Base-by-base conservation (phyloP, 2,113 vertebrate genomes). In the Coreoperca whiteheadi region DNA sequence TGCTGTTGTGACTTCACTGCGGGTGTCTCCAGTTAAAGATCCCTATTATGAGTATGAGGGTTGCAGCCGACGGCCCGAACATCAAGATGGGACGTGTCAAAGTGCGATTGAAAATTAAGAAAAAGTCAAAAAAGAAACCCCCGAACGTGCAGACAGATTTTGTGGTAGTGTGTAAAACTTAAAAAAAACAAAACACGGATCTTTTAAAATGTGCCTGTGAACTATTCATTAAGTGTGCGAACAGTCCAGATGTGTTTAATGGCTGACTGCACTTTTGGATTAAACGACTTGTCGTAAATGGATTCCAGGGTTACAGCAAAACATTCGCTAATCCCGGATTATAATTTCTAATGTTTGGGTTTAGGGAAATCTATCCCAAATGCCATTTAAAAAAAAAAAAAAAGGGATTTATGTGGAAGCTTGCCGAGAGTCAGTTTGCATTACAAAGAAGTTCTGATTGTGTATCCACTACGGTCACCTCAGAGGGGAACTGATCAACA, bases 291-390 rank as follows among this genome's bases (percentile, higher is more conserved):
- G 30, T 60, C 75, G 73, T 60, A 48, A 86, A 46, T 39, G 39
- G 72, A 86, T 77, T 74, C 23, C 23, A 79, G n/a, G n/a, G 63
- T 59, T 39, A 70, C 21, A n/a, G 39, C 48, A 77, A 77, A 83
- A 83, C 67, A 74, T 53, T 59, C 53, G 43, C 67, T 84, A 84
- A 83, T 87, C 71, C 66, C 0, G 23, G 53, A 78, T 89, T 81
- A 81, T 60, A 46, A 51, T 79, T 81, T 30, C 9, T 15, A 12
- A 23, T 57, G 61, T 67, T 60, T 65, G 43, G 48, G 18, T 77
- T 84, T n/a, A 25, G 28, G 28, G 16, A 67, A 59, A 65, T 67
- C 18, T 43, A 32, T 61, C 37, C 25, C 2, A 28, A 25, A 28
- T 59, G 25, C 25, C 63, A 70, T 70, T 4, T n/a, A n/a, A n/a